Evolutionary conservation across 2,888 invertebrate species (phyloP), one percentile per base, ranked within the genome.

Genomic region (Pycnomerus fuliginosus): DNA sequence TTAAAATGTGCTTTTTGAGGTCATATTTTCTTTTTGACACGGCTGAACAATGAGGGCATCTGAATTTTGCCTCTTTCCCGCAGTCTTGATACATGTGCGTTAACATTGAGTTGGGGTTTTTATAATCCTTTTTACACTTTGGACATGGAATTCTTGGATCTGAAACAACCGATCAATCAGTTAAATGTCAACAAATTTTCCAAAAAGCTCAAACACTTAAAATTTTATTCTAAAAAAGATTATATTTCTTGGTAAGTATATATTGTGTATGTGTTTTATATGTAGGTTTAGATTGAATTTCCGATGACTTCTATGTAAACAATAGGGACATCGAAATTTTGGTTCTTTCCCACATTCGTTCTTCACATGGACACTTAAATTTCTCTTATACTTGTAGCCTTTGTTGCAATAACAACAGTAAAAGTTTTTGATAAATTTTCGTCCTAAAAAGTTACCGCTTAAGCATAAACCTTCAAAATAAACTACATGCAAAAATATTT

Each of bases 261-360:
- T n/a, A 15, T 32, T 70, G 67, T 60, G 74, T 58, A 67, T 74
- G 71, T 47, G 73, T 72, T 55, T 72, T 68, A 76, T 73, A 49
- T 78, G 78, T 14, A 75, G 62, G 42, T 73, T 64, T 15, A 78
- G 62, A 60, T 77, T 77, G 61, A 74, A 75, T 58, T 76, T 77
- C 53, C 76, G 73, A 40, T 76, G 74, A 10, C 75, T 79, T 58
- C 75, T 78, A 68, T 80, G 79, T 66, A 77, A 78, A 64, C 80
- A 80, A 57, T 78, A 75, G 27, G 78, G 79, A 50, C 80, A 80
- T 53, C 78, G 78, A 61, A 80, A 80, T 59, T 79, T 77, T 2
- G 80, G 80, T 53, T 77, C 78, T 29, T 74, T 69, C 1, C 74
- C 74, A 43, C 75, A 76, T 45, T 76, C 75, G 56, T 73, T 74